Base-by-base conservation (phyloP, 1,140 invertebrate species). In the Spodoptera frugiperda region DNA sequence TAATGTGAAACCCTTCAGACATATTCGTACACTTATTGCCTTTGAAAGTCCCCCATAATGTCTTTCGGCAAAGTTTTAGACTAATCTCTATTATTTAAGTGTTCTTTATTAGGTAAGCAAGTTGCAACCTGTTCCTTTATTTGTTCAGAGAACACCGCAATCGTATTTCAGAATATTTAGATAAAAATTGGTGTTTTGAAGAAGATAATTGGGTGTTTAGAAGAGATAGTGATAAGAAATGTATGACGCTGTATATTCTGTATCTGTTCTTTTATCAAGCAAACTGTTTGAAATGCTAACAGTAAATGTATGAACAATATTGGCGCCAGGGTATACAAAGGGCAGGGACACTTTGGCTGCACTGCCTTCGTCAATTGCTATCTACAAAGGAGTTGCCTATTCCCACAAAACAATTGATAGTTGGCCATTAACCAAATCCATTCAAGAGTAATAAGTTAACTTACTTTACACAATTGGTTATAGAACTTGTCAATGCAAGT, bases 1-100 rank as follows among this genome's bases (percentile, higher is more conserved):
- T 81, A 78, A 84, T 85, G 84, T 85, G 87, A 76, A 59, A 76
- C 59, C 78, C 65, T 71, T 76, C 39, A 61, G 44, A 74, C 17
- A 51, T 61, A 72, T 55, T 72, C 15, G 68, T 44, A 19, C 30
- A 70, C 25, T 59, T 48, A 49, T 67, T 46, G 44, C 15, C 21
- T 19, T 49, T 74, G 14, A 55, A 57, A 44, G n/a, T 19, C 70
- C 14, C 14, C 33, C 9, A 25, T 48, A 72, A 57, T 46, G 12
- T 11, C 1, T 14, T 72, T 72, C 33, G 30, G 51, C 54, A 30
- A 55, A 74, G 14, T 12, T 21, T 21, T 73, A 15, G 44, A 25
- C 12, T 21, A 49, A 48, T 44, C 70, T 14, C 39, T 17, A 72
- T 72, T 53, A 51, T 70, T 39, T 54, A 54, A 65, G 21, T 12